Percentiles rank a stretch among this genome's conserved stretches.
Evolutionary conservation across 2,113 vertebrate species (phyloP).

Genomic region (Epinephelus moara): DNA sequence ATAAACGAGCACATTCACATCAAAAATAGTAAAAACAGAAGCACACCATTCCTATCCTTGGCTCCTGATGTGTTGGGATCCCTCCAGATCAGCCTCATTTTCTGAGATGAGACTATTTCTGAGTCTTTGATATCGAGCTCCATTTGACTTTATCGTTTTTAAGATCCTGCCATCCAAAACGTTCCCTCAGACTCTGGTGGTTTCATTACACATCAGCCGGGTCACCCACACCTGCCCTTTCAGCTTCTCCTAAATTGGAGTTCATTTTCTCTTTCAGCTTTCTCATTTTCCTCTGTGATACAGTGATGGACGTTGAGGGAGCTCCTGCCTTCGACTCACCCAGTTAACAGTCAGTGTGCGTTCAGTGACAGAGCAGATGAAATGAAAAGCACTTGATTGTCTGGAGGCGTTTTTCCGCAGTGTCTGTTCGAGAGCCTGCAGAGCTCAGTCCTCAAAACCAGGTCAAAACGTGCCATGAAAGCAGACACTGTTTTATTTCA

Average conservation of each 20-base stretch:
- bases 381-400: slow-evolving; percentile 66
- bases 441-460: slow-evolving; percentile 56
- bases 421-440: slow-evolving; percentile 59
- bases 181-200: slow-evolving; percentile 16
- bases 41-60: background rate
- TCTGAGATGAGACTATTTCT: background rate
- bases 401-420: slow-evolving; percentile 70
- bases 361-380: slow-evolving; percentile 45
- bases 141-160: slow-evolving; percentile 24
- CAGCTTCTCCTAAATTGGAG: slow-evolving; percentile 20
- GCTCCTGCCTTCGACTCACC: background rate
- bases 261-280: slow-evolving; percentile 24
- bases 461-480: slow-evolving; percentile 64
- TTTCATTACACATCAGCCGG: slow-evolving; percentile 23
- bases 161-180: slow-evolving; percentile 4
- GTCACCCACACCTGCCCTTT: slow-evolving; percentile 48
- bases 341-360: slow-evolving; percentile 39
- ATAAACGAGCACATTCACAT: background rate
- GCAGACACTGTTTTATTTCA: slow-evolving; percentile 47
- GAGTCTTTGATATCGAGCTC: slow-evolving; percentile 20
- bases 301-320: slow-evolving; percentile 27
- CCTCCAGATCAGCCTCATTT: background rate
- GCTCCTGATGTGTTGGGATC: background rate
- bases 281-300: slow-evolving; percentile 27
- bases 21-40: background rate